These are phyloP conservation scores for Oscheius myriophilus DNA, from an alignment of 2,888 invertebrate species.

Conservation along the genomic window DNA sequence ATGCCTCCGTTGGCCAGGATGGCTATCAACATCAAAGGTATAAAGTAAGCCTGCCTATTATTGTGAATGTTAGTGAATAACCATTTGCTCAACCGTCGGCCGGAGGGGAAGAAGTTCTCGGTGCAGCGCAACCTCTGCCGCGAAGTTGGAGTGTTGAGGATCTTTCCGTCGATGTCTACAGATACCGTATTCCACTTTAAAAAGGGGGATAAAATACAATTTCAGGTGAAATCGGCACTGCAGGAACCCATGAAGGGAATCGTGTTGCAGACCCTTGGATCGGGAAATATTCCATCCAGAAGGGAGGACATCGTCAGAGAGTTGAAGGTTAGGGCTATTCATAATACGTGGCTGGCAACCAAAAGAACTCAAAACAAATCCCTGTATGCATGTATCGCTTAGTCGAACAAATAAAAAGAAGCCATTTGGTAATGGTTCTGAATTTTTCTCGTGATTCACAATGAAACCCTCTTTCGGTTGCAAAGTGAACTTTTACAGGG, in stretches of 20 bases:
- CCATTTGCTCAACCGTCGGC: slow-evolving; percentile 74
- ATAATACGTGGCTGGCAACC: not conserved
- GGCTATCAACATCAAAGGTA: slow-evolving; percentile 83
- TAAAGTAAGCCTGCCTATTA: too few species aligned
- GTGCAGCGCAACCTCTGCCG: slow-evolving; percentile 78
- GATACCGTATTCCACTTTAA: slow-evolving; percentile 76
- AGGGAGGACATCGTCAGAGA: slow-evolving; percentile 81
- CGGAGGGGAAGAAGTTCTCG: not conserved
- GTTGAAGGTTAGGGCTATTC: slow-evolving; percentile 73
- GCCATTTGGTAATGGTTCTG: too few species aligned
- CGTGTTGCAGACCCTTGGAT: slow-evolving; percentile 89
- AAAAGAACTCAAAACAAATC: too few species aligned
- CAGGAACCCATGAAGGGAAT: slow-evolving; percentile 83
- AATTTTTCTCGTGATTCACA: too few species aligned
- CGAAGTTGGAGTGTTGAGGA: slow-evolving; percentile 85
- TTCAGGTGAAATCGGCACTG: slow-evolving; percentile 56
- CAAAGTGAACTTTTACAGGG: too few species aligned
- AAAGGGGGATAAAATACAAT: not conserved
- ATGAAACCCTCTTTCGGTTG: not conserved
- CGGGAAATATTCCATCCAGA: slow-evolving; percentile 89
- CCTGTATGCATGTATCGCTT: too few species aligned
- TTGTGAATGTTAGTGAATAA: slow-evolving; percentile 75
- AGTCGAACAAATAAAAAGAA: too few species aligned
- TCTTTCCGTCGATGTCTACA: slow-evolving; percentile 89
- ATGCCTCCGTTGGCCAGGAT: slow-evolving; percentile 83